Conservation (phyloP, 2,888 invertebrate species). For the Merodon equestris region DNA sequence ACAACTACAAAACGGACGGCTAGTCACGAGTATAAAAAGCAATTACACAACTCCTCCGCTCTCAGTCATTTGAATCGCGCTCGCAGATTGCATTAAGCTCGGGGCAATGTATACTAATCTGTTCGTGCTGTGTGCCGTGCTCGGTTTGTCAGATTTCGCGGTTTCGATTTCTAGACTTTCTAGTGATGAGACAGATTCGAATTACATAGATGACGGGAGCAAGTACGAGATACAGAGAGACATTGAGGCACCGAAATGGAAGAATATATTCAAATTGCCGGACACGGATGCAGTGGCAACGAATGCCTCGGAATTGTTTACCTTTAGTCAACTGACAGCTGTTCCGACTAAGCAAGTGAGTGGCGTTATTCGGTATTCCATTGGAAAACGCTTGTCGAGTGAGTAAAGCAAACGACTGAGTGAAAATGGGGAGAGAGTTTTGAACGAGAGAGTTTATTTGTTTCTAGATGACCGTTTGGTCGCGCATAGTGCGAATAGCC, state of each 20-base stretch:
- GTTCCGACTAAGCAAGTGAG: constrained; percentile 1
- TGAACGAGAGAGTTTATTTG: not conserved
- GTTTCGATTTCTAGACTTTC: too few relatives aligned
- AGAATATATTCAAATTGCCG: not conserved
- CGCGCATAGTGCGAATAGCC: constrained; percentile 35
- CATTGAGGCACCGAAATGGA: not conserved
- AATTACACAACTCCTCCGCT: too few relatives aligned
- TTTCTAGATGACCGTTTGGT: constrained; percentile 61
- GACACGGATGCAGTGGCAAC: not conserved
- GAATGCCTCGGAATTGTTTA: not conserved
- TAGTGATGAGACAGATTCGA: not conserved
- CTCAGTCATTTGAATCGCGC: too few relatives aligned
- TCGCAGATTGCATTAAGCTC: too few relatives aligned
- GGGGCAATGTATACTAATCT: too few relatives aligned
- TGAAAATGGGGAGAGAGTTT: not conserved
- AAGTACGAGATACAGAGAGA: not conserved
- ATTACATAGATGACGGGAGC: not conserved
- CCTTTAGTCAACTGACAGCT: constrained; percentile 4
- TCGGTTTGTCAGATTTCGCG: too few relatives aligned
- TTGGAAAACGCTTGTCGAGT: constrained; percentile 28
- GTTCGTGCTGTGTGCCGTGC: too few relatives aligned
- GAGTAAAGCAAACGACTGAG: not conserved
- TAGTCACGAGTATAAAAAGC: too few relatives aligned
- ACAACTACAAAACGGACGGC: too few relatives aligned
- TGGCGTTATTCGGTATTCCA: constrained; percentile 2